Evolutionary conservation across 2,113 vertebrate species (phyloP), one percentile per base, ranked within the genome.

Genomic region (Heteronetta atricapilla): DNA sequence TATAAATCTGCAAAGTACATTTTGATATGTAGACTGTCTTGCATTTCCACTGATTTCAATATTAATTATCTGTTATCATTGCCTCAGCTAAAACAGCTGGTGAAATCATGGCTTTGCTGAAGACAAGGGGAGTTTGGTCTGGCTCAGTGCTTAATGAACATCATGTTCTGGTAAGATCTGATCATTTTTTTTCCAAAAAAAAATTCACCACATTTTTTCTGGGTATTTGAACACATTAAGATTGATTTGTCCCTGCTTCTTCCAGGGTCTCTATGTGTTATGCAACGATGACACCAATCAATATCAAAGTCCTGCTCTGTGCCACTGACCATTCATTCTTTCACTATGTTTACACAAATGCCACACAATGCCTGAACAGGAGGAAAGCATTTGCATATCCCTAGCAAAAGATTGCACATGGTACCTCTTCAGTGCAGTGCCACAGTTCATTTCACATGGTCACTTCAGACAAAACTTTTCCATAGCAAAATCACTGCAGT

Each of bases 191-290:
- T 44, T 42, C 8, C 15, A 92, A 92, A 82, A 93, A 17, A 93
- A 93, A 80, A 90, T 44, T 60, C 16, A 48, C 36, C 83, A 48
- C 15, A 67, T 94, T 95, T 63, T 78, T 97, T 97, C 92, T 95
- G 74, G 83, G 90, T 96, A 93, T 94, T 93, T 91, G 88, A 92
- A 86, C 69, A 83, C 69, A 55, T 12, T 22, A 52, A 92, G 83
- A 90, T 81, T 93, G 86, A 94, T 90, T 95, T 95, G 69, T 88
- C 76, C 86, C 77, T 66, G 25, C 44, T 80, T 94, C 70, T 85
- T 76, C 50, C 83, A 76, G 83, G 50, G 48, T 79, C 6, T 44
- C 83, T 73, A 68, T 76, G 34, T 40, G 28, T 94, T 96, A 82
- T 60, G 81, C 77, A 94, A 95, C n/a, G 73, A 42, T 52, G 52